Evolutionary conservation across 2,888 invertebrate genomes (phyloP).

Genomic region (Stenodera caucasica): DNA sequence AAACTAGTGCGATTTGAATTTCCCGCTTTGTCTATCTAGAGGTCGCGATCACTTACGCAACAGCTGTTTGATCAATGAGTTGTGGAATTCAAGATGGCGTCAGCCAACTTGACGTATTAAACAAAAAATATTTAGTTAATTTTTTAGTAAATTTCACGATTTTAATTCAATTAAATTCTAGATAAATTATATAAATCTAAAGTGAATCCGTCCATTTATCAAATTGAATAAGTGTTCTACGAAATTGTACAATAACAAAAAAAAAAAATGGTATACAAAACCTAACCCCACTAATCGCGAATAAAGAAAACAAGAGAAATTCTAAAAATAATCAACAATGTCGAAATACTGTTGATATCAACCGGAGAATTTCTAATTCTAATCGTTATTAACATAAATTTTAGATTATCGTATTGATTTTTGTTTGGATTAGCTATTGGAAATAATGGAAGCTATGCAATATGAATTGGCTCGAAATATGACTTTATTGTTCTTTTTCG

Average conservation of each 20-base stretch:
- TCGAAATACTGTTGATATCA: neutral
- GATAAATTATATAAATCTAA: neutral
- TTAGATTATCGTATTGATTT: too few species aligned
- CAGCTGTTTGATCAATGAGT: conserved; percentile 3
- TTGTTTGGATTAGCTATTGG: too few species aligned
- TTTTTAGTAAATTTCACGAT: conserved; percentile 33
- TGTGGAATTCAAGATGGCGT: conserved; percentile 51
- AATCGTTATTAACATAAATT: too few species aligned
- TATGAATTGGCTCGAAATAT: conserved; percentile 93
- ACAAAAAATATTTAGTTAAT: conserved; percentile 29
- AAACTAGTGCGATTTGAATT: neutral
- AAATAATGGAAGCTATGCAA: conserved; percentile 86
- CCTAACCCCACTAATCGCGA: conserved; percentile 3
- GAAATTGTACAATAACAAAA: conserved; percentile 13
- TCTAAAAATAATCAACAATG: conserved; percentile 1
- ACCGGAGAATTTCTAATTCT: too few species aligned
- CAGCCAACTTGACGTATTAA: conserved; percentile 53
- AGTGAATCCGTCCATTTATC: conserved; percentile 3
- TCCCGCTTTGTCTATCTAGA: neutral
- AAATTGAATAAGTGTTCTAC: too few species aligned
- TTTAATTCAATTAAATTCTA: conserved; percentile 29
- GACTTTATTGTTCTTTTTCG: conserved; percentile 97
- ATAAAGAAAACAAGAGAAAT: neutral
- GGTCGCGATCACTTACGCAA: neutral
- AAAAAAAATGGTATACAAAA: neutral